Conservation (phyloP, 2,888 invertebrate species). For the Caenorhabditis auriculariae region DNA sequence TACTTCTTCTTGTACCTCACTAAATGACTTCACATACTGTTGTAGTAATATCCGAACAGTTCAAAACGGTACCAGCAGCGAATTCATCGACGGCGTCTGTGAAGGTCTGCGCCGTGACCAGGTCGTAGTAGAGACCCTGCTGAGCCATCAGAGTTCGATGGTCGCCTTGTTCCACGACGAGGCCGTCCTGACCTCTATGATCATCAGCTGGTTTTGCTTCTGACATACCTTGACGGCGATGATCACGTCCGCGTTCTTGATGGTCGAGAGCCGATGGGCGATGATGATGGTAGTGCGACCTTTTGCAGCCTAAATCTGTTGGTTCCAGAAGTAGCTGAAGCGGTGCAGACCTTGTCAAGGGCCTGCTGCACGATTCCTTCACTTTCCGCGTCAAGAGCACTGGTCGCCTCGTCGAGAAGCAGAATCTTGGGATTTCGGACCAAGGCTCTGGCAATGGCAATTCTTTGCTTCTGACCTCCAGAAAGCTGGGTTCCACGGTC, state of each 20-base stretch:
- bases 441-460: conserved; percentile 56
- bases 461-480: conserved; percentile 54
- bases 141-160: conserved; percentile 72
- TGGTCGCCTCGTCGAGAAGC: conserved; percentile 54
- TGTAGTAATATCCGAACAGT: neutral
- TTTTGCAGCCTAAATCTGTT: conserved; percentile 39
- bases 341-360: conserved; percentile 68
- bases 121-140: conserved; percentile 73
- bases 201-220: neutral
- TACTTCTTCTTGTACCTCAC: neutral
- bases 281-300: conserved; percentile 67
- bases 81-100: conserved; percentile 41
- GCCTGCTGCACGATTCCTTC: conserved; percentile 65
- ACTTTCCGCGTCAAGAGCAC: conserved; percentile 47
- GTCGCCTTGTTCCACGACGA: conserved; percentile 75
- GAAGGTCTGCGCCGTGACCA: conserved; percentile 63
- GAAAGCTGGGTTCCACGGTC: conserved; percentile 53
- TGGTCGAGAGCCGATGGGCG: conserved; percentile 68
- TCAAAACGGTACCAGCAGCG: too few relatives aligned
- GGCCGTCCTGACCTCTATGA: neutral
- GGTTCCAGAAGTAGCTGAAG: too few relatives aligned
- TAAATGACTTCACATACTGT: neutral
- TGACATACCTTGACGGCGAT: conserved; percentile 64
- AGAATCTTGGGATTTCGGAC: conserved; percentile 52
- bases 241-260: conserved; percentile 68